Base-by-base conservation (phyloP, 2,797 vertebrate species). In the Lutjanus argentimaculatus region DNA sequence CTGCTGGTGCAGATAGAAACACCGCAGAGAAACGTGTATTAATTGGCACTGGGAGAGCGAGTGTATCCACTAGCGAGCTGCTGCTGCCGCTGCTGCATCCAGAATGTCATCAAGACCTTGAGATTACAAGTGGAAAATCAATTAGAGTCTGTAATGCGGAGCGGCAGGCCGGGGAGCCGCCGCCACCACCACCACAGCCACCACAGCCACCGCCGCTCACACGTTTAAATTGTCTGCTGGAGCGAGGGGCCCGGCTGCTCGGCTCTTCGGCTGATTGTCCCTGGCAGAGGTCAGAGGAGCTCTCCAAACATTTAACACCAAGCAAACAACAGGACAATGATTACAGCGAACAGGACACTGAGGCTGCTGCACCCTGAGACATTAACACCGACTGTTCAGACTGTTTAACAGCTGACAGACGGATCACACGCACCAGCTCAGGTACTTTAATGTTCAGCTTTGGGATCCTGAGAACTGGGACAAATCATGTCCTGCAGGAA, bases 91-190 rank as follows among this genome's bases (percentile, higher is more conserved):
- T 36, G 76, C 69, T 45, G 61, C 3, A 5, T 76, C 62, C 72
- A 46, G 72, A 89, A 81, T 71, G 87, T 92, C 84, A 87, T 64
- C 58, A 56, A 56, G 89, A 92, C 90, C 87, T 90, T 85, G 84
- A 90, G 84, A 84, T 88, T 82, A 83, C 55, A 75, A 81, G n/a
- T 42, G 57, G 73, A 77, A 83, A 91, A 92, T 88, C 85, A 87
- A 88, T 90, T 86, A 88, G n/a, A n/a, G 61, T 2, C 67, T 9
- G 56, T 75, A 73, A 90, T 61, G 80, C 42, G 16, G 81, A 51
- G 75, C 73, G 45, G 62, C 71, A 19, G 63, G 43, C 58, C 58
- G 45, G 73, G 73, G 53, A 78, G 40, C 57, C 10, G 58, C 84
- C 53, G 55, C 22, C 13, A 21, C 79, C 69, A n/a, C n/a, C n/a